These are phyloP conservation scores for Champsocephalus gunnari DNA, from an alignment of 2,797 vertebrate genomes.

Conservation along the genomic window DNA sequence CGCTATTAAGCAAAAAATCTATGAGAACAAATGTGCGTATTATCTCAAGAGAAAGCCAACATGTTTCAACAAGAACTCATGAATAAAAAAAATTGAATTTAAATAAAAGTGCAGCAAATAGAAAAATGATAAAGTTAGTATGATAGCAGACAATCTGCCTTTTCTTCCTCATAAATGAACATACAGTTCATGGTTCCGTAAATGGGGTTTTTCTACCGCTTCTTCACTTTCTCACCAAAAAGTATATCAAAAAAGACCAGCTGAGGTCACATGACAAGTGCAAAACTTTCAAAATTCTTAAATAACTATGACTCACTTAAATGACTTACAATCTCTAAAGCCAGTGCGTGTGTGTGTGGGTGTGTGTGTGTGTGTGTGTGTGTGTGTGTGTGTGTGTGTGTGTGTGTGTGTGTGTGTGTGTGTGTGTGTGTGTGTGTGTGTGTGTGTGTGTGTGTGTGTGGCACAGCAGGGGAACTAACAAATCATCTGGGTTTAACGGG, in stretches of 20 bases:
- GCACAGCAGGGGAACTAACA: conserved; percentile 39
- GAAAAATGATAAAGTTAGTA: not conserved
- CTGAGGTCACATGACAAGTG: not conserved
- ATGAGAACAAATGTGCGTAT: not conserved
- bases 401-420: conserved; percentile 10
- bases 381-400: conserved; percentile 10
- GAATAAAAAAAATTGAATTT: conserved; percentile 50
- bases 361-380: conserved; percentile 2
- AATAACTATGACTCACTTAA: not conserved
- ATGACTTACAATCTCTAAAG: conserved; percentile 7
- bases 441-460: conserved; percentile 13
- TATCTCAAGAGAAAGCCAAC: not conserved
- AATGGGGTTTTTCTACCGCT: not conserved
- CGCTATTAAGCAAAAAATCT: conserved; percentile 4
- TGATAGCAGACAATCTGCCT: not conserved
- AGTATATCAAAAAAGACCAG: not conserved
- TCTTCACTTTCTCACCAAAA: not conserved
- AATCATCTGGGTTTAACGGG: conserved; percentile 65
- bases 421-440: conserved; percentile 1
- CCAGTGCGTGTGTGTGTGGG: not conserved
- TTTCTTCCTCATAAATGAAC: conserved; percentile 4
- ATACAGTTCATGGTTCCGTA: not conserved
- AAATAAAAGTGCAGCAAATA: conserved; percentile 33
- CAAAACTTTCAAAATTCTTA: conserved; percentile 12
- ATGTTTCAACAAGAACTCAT: conserved; percentile 43